Percentiles rank a stretch among this genome's conserved stretches.
Evolutionary conservation across 2,797 vertebrate genomes (phyloP).

Genomic region (Sebastes ruberrimus): DNA sequence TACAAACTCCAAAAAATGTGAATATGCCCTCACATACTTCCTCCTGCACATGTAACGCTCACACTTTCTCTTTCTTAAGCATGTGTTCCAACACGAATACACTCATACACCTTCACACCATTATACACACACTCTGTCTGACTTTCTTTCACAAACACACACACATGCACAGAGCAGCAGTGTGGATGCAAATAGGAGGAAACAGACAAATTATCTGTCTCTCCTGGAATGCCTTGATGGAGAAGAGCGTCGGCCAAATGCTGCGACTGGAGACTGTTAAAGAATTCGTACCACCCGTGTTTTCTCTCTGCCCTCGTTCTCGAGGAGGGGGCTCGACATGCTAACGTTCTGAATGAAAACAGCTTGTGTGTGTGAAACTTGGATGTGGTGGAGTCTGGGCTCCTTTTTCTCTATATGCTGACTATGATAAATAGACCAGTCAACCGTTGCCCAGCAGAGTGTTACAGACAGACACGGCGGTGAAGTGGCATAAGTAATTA

Average conservation of each 20-base stretch:
- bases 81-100: no score
- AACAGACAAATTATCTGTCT: conserved; percentile 75
- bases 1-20: neutral
- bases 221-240: conserved; percentile 71
- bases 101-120: neutral
- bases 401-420: neutral
- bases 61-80: neutral
- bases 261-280: conserved; percentile 62
- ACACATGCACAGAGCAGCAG: neutral
- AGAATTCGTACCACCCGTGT: conserved; percentile 52
- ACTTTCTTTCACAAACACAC: neutral
- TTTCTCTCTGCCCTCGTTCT: conserved; percentile 31
- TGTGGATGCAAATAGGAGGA: conserved; percentile 71
- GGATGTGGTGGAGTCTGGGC: neutral
- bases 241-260: conserved; percentile 56
- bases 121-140: neutral
- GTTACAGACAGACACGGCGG: neutral
- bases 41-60: neutral
- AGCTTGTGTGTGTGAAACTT: conserved; percentile 8
- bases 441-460: neutral
- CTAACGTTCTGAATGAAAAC: conserved; percentile 55
- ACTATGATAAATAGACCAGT: conserved; percentile 33
- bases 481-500: conserved; percentile 19
- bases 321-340: conserved; percentile 23
- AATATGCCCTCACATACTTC: neutral